Conservation (phyloP, 2,113 vertebrate species). For the Gopherus flavomarginatus region DNA sequence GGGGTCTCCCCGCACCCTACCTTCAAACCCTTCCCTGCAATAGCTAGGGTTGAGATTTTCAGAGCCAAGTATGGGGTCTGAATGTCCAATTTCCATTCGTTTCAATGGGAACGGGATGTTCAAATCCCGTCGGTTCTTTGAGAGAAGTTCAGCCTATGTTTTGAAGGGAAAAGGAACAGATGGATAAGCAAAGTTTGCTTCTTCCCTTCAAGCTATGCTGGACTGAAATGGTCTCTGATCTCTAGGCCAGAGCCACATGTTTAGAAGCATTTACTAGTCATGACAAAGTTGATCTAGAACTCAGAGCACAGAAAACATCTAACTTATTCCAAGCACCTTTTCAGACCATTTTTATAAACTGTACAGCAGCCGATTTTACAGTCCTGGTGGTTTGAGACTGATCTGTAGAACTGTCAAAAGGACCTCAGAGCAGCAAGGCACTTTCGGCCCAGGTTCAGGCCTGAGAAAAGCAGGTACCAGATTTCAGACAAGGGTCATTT, state of each 20-base stretch:
- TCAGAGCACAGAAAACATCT: neutral
- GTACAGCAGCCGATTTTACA: fast-evolving
- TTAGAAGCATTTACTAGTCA: neutral
- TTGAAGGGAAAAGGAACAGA: neutral
- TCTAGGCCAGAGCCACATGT: neutral
- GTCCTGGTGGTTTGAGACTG: neutral
- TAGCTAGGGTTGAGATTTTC: neutral
- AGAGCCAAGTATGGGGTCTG: neutral
- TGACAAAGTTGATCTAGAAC: neutral
- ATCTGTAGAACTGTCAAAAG: neutral
- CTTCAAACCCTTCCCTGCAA: neutral
- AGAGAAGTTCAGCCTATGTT: neutral
- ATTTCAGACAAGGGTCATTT: neutral
- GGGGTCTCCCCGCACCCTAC: neutral
- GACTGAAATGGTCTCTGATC: neutral
- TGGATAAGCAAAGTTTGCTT: neutral
- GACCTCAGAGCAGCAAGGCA: neutral
- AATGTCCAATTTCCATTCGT: neutral
- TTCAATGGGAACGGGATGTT: neutral
- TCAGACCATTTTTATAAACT: neutral
- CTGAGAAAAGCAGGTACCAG: fast-evolving
- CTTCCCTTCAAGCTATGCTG: neutral
- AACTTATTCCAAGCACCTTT: neutral
- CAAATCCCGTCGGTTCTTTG: fast-evolving
- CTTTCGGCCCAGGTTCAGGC: neutral